Evolutionary conservation across 2,797 vertebrate genomes (phyloP), one percentile per base, ranked within the genome.

Genomic region (Ibycter americanus): DNA sequence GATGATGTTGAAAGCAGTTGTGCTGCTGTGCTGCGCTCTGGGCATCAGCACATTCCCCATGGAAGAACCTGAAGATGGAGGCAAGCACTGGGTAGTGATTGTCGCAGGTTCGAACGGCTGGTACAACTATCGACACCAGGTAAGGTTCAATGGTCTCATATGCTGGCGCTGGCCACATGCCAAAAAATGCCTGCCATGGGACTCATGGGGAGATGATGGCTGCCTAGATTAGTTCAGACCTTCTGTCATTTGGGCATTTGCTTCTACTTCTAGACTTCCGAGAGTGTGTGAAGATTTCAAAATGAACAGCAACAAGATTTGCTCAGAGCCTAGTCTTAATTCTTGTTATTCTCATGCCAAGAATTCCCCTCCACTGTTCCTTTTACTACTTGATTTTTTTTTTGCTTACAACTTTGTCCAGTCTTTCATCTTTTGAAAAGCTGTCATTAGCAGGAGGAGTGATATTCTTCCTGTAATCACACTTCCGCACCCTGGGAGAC

Each of bases 101-200:
- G 99, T 99, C 4, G 99, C 99, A 0, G 99, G 99, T 4, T 99
- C 99, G 0, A 99, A 98, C 2, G 98, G 99, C 97, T 99, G 99
- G 99, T 99, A 98, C 98, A 99, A 99, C 98, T 99, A 99, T 91
- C 98, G 99, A 76, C 99, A 99, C 96, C 99, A 99, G 99, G 99
- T 99, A 97, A 98, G 98, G 68, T 56, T 25, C 3, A 2, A 47
- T 68, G 49, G 4, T 70, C n/a, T 40, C 47, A 9, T 13, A 0
- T 62, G 56, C 15, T 71, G 14, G 8, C 59, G 11, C 42, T 82
- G 36, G 72, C 34, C 36, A 8, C 7, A 0, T 47, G 55, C 23
- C 66, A 36, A 44, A 44, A 59, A 38, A n/a, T 4, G 9, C 32
- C 32, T 52, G n/a, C 22, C 61, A 51, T n/a, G 47, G 19, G 27